phyloP scores from a whole-genome alignment of 2,888 invertebrate genomes.

The Lithodes maja region DNA sequence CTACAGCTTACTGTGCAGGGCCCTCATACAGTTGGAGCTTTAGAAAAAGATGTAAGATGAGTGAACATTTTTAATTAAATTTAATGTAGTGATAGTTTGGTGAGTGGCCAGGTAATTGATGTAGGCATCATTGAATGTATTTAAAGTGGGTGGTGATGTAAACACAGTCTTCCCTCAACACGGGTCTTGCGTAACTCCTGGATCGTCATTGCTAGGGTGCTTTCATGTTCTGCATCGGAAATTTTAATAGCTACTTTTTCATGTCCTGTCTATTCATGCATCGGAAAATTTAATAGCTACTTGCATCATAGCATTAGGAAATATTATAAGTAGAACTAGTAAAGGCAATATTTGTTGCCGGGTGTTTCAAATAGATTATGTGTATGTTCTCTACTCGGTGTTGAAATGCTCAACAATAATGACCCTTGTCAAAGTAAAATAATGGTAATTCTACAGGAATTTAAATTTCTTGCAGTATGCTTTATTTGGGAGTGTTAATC shows the following conservation, averaged over 20 bases:
- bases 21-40: too few species aligned
- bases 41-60: too few species aligned
- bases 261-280: conserved; percentile 50
- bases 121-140: too few species aligned
- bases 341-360: conserved; percentile 48
- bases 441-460: not conserved
- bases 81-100: too few species aligned
- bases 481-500: not conserved
- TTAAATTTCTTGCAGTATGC: not conserved
- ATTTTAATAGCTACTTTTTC: conserved; percentile 51
- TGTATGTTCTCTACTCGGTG: conserved; percentile 57
- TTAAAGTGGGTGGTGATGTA: not conserved
- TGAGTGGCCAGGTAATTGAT: too few species aligned
- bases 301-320: conserved; percentile 63
- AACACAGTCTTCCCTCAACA: not conserved
- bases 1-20: too few species aligned
- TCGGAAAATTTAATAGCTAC: conserved; percentile 58
- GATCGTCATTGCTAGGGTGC: conserved; percentile 46
- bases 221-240: conserved; percentile 56
- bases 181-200: conserved; percentile 20
- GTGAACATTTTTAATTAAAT: too few species aligned
- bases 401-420: conserved; percentile 54
- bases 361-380: conserved; percentile 57
- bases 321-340: conserved; percentile 54
- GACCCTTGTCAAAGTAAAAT: conserved; percentile 42